Base-by-base conservation (phyloP, 2,797 vertebrate genomes). In the Siniperca undulata region DNA sequence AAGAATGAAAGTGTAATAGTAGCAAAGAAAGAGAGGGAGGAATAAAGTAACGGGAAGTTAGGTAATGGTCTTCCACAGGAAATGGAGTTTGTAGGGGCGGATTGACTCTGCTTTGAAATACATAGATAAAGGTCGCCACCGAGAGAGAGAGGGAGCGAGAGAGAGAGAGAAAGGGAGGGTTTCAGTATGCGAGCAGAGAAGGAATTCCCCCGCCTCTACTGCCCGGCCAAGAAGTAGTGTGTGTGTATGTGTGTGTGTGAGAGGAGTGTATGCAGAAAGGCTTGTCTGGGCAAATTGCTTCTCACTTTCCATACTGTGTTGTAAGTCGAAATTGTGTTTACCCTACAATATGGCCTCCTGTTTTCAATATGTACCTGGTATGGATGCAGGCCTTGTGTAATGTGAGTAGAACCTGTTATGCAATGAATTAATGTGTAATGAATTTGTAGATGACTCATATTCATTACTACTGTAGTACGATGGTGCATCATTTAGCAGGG, bases 141-240 rank as follows among this genome's bases (percentile, higher is more conserved):
- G 81, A 73, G 61, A 52, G 75, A 76, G 64, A 74, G 81, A 55
- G 76, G 61, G 67, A 73, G 72, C 55, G 81, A 82, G 79, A 64
- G 75, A 58, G 60, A 78, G 81, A 85, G 73, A 83, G 83, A 92
- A 82, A 90, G 85, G 89, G 90, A 92, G 92, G 89, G 92, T 93
- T 94, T 94, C 90, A 93, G 88, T 90, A 94, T 94, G 91, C 82
- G 77, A 94, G 93, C 74, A 77, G 92, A 94, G 86, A 90, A 96
- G 96, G 96, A 96, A 96, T 96, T 96, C 94, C 96, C 96, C 96
- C 94, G 88, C 95, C 95, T 96, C 91, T 88, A 88, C 91, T 87
- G 89, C 89, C 93, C 48, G 85, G 93, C 94, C 93, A 94, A 95
- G 89, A 91, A 94, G 90, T 88, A 88, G 89, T 86, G 90, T 91